Base-by-base conservation (phyloP, 1,140 invertebrate genomes). In the Drosophila kanapiae region DNA sequence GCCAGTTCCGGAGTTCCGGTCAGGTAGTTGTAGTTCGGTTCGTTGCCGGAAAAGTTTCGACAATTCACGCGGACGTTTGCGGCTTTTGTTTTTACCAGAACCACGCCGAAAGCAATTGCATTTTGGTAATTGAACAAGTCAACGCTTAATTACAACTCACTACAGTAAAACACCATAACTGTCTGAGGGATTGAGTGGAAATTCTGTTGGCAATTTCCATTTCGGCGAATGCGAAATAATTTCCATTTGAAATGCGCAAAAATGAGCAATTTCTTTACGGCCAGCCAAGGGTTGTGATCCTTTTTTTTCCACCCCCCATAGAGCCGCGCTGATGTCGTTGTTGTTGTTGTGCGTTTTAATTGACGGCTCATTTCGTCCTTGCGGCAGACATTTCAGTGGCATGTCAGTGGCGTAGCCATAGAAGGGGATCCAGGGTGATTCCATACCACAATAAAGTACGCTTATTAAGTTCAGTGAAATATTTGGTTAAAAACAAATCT, bases 101-200 rank as follows among this genome's bases (percentile, higher is more conserved):
- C 7, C 51, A 77, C 43, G 80, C 76, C 79, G 65, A 87, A 87
- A 84, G 84, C 84, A 87, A 87, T 87, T 87, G 84, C 84, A 80
- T 87, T 87, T 83, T 88, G 84, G 84, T 87, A 88, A 87, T 87
- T 88, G 84, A 88, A 87, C 84, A 87, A 87, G 84, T 87, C 84
- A 88, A 80, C 84, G 84, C 84, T 87, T 87, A 87, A 87, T 87
- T 87, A 87, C 87, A 43, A 42, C 79, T 78, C 63, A 75, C 84
- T 75, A 80, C 81, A 70, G 68, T 75, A 80, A 71, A 78, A 83
- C 70, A 53, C 69, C 84, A 87, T 87, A 87, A 87, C 75, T 79
- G 83, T 87, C 83, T 80, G 83, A 33, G 62, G 57, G 69, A 69
- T 53, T 62, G 62, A 75, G 48, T 61, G 65, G 62, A 67, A 57